Evolutionary conservation across 2,888 invertebrate species (phyloP).

Genomic region (Tetranychus piercei): DNA sequence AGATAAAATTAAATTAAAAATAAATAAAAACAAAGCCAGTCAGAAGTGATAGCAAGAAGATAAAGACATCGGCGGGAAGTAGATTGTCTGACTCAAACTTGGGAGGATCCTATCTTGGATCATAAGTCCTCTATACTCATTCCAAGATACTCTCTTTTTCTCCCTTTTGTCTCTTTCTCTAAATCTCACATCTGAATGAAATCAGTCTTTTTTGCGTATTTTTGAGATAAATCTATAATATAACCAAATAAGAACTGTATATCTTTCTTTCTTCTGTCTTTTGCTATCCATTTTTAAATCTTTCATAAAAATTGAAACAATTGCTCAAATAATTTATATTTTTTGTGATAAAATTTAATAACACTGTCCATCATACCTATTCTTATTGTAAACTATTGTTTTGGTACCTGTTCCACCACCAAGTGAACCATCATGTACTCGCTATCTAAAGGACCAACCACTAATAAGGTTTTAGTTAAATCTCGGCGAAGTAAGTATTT

Average conservation of each 20-base stretch:
- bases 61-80: no score
- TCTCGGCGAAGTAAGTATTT: slow-evolving; percentile 6
- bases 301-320: no score
- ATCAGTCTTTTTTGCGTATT: background rate
- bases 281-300: no score
- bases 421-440: background rate
- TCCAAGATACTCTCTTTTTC: slow-evolving; percentile 2
- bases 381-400: background rate
- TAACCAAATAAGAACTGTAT: background rate
- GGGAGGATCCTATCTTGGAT: no score
- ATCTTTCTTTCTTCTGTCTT: no score
- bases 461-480: slow-evolving; percentile 6
- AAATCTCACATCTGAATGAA: background rate
- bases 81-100: no score
- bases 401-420: slow-evolving; percentile 1
- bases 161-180: background rate
- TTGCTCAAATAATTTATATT: no score
- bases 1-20: no score
- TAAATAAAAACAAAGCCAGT: no score
- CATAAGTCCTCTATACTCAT: no score
- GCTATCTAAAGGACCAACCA: background rate
- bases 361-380: background rate
- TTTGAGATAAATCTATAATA: background rate
- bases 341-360: background rate
- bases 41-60: no score